Percentiles rank a stretch among this genome's conserved stretches.
phyloP scores from a whole-genome alignment of 1,140 invertebrate species.

The Drosophila athabasca region DNA sequence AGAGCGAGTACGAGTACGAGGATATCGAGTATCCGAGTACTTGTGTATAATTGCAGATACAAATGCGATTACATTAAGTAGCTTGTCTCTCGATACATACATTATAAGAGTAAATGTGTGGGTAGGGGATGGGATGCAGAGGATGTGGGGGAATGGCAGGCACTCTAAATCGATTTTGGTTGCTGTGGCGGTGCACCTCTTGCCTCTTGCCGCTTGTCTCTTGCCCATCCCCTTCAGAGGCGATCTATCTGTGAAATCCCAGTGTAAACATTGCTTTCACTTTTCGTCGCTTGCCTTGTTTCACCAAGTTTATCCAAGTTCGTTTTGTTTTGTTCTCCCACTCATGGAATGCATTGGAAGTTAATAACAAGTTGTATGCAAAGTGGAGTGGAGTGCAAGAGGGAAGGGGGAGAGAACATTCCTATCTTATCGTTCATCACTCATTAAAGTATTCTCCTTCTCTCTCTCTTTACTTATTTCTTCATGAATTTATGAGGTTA shows the following conservation, averaged over 20 bases:
- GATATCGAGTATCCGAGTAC: neutral
- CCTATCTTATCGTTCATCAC: too few relatives aligned
- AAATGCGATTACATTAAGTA: constrained; percentile 79
- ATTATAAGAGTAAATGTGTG: constrained; percentile 33
- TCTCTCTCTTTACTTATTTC: too few relatives aligned
- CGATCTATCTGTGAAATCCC: constrained; percentile 36
- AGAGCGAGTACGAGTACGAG: too few relatives aligned
- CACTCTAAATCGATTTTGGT: too few relatives aligned
- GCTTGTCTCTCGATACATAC: constrained; percentile 57
- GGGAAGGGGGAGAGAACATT: neutral
- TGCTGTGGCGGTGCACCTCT: neutral
- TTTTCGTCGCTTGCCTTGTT: constrained; percentile 35
- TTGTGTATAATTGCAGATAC: constrained; percentile 64
- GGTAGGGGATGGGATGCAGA: neutral
- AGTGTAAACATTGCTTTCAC: constrained; percentile 50
- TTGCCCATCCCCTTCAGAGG: too few relatives aligned
- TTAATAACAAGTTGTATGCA: constrained; percentile 30
- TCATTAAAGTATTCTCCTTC: too few relatives aligned
- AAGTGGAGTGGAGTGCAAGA: constrained; percentile 15
- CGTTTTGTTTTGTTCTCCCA: constrained; percentile 37
- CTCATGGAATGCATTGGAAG: constrained; percentile 20
- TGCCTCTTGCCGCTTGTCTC: too few relatives aligned
- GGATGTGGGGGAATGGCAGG: neutral
- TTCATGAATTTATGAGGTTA: too few relatives aligned
- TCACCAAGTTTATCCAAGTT: constrained; percentile 24